These are phyloP conservation scores for Anisognathus igniventris DNA, from an alignment of 2,797 vertebrate species.

Conservation along the genomic window DNA sequence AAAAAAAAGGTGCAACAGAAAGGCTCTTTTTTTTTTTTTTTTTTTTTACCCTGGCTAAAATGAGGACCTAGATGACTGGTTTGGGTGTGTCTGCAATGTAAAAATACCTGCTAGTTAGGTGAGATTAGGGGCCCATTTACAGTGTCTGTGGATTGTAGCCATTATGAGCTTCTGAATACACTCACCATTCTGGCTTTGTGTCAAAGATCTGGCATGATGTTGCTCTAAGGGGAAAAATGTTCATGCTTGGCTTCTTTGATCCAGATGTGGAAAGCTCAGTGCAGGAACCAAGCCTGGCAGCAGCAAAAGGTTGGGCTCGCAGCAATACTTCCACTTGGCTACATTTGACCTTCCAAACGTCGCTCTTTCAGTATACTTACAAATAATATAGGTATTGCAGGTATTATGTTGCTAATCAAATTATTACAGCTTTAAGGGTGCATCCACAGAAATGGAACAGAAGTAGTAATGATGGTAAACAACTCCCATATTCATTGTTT, in stretches of 20 bases:
- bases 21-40: neutral
- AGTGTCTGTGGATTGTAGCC: neutral
- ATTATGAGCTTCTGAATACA: neutral
- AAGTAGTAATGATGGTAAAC: neutral
- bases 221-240: neutral
- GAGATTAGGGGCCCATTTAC: neutral
- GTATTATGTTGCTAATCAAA: neutral
- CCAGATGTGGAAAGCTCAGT: neutral
- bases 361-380: neutral
- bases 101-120: neutral
- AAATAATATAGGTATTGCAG: neutral
- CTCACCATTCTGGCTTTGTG: neutral
- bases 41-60: neutral
- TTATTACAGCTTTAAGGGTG: neutral
- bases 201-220: neutral
- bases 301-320: neutral
- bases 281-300: neutral
- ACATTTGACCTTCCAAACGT: neutral
- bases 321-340: neutral
- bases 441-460: neutral
- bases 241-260: conserved; percentile 15
- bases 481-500: neutral
- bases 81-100: neutral
- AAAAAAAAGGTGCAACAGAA: neutral
- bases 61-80: neutral